These are phyloP conservation scores for Urosaurus nigricauda DNA, from an alignment of 2,797 vertebrate genomes.

Conservation along the genomic window DNA sequence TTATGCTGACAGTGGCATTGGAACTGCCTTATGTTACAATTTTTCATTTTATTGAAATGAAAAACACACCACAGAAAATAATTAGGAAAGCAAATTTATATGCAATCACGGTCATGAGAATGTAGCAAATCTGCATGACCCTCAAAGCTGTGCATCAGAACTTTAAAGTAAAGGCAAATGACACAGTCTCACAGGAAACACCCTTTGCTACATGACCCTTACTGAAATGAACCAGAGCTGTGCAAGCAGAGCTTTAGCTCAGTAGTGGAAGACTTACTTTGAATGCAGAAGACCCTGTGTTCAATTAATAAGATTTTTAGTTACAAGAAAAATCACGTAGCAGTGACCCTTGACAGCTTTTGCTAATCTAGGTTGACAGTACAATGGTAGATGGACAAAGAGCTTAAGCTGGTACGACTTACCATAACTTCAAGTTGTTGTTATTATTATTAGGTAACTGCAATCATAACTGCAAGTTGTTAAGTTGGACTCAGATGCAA, in stretches of 20 bases:
- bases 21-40: no score
- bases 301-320: not conserved
- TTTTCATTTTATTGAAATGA: not conserved
- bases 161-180: not conserved
- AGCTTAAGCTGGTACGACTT: not conserved
- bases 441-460: no score
- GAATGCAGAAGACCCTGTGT: not conserved
- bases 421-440: not conserved
- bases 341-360: not conserved
- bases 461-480: not conserved
- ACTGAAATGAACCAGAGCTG: no score
- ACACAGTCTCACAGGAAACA: not conserved
- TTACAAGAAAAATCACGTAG: not conserved
- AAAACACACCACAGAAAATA: not conserved
- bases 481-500: not conserved
- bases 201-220: not conserved
- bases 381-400: not conserved
- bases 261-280: not conserved
- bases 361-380: not conserved
- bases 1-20: not conserved
- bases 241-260: not conserved
- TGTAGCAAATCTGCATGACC: not conserved
- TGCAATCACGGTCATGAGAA: not conserved
- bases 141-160: not conserved
- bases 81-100: not conserved